Conservation (phyloP, 2,113 vertebrate genomes). For the Malurus alboscapulatus region DNA sequence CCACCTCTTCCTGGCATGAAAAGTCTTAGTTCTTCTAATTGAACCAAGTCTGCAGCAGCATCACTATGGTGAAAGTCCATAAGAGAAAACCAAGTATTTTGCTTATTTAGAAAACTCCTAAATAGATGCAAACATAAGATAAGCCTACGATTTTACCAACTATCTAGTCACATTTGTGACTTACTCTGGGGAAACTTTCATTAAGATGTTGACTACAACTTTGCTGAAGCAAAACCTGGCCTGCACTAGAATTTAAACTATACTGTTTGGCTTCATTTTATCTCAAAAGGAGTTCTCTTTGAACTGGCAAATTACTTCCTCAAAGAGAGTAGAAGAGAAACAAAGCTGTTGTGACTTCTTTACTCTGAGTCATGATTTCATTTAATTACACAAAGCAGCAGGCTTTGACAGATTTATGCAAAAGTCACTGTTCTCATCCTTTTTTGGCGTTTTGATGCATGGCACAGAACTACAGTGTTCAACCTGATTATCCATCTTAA, state of each 20-base stretch:
- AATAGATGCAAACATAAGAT: neutral
- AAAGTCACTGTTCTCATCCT: neutral
- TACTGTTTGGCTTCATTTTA: neutral
- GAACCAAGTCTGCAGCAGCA: neutral
- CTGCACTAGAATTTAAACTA: neutral
- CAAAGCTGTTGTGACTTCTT: neutral
- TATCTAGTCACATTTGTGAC: neutral
- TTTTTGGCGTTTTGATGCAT: neutral
- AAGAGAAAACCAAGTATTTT: neutral
- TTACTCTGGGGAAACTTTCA: neutral
- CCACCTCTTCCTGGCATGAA: neutral
- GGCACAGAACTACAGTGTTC: accelerated
- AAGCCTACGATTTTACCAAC: neutral
- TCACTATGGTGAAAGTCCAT: neutral
- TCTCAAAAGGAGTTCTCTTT: neutral
- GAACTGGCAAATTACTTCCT: neutral
- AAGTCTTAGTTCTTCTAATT: neutral
- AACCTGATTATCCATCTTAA: neutral
- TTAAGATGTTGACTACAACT: neutral
- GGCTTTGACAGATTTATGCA: neutral
- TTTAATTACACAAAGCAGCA: neutral
- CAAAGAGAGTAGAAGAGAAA: neutral
- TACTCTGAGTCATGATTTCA: neutral
- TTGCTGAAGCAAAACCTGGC: neutral
- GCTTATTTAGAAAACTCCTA: neutral